Percentiles rank a stretch among this genome's conserved stretches.
These are phyloP conservation scores for Xenotilapia flavipinnis DNA, from an alignment of 2,113 vertebrate species.

Conservation along the genomic window DNA sequence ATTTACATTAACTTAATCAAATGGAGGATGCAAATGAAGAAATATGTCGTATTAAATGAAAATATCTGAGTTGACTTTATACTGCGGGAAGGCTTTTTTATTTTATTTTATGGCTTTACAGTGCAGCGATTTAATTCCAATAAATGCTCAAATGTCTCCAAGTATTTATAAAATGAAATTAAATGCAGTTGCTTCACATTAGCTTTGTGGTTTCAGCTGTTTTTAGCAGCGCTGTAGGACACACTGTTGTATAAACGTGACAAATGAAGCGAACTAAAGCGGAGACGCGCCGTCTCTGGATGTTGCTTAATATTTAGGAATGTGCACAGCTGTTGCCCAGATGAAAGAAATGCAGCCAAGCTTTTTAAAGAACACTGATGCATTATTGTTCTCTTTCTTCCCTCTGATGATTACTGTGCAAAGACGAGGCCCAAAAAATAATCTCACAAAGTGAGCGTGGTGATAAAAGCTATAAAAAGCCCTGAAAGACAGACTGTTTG, in stretches of 20 bases:
- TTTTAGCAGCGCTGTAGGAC: not conserved
- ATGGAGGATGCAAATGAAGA: not conserved
- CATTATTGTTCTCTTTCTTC: not conserved
- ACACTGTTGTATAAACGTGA: not conserved
- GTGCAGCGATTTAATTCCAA: not conserved
- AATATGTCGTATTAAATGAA: not conserved
- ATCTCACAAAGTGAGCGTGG: not conserved
- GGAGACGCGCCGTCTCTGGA: not conserved
- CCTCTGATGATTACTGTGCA: not conserved
- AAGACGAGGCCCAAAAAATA: not conserved
- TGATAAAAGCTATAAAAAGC: not conserved
- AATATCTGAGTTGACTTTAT: not conserved
- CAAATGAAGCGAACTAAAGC: not conserved
- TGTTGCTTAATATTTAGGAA: slow-evolving; percentile 8
- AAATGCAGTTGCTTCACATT: not conserved
- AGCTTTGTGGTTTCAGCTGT: not conserved
- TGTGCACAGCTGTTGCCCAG: slow-evolving; percentile 10
- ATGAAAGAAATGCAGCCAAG: not conserved
- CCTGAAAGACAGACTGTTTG: not conserved
- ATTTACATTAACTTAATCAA: not conserved
- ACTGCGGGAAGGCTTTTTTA: not conserved
- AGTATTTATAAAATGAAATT: not conserved
- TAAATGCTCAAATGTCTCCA: not conserved
- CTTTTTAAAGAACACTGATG: not conserved
- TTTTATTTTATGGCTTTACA: not conserved